Conservation (phyloP, 2,797 vertebrate genomes). For the Zenarchopterus dispar region DNA sequence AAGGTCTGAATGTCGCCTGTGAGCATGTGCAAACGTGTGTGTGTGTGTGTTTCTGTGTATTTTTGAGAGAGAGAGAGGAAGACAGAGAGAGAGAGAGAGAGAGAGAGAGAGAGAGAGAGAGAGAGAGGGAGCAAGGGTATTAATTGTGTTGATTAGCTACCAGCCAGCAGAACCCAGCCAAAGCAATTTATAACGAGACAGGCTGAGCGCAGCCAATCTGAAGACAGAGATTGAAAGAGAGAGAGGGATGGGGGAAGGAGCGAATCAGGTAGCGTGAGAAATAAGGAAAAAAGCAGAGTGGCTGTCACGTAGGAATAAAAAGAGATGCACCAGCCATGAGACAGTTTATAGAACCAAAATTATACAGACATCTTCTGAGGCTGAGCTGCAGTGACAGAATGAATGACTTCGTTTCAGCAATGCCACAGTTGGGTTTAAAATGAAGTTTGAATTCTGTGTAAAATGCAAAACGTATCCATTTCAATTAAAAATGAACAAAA, state of each 20-base stretch:
- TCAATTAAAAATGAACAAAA: too few relatives aligned
- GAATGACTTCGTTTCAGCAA: too few relatives aligned
- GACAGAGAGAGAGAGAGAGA: too few relatives aligned
- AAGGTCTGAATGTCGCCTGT: conserved; percentile 39
- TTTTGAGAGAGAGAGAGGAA: too few relatives aligned
- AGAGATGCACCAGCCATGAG: too few relatives aligned
- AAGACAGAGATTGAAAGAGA: conserved; percentile 19
- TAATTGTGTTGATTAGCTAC: conserved; percentile 59
- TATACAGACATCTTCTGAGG: not conserved
- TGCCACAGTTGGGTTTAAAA: too few relatives aligned
- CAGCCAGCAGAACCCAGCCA: conserved; percentile 65
- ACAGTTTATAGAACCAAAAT: not conserved
- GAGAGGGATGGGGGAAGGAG: conserved; percentile 19
- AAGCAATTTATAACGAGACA: conserved; percentile 77
- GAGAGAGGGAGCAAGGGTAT: conserved; percentile 51
- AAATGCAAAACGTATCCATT: too few relatives aligned
- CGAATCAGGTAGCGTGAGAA: conserved; percentile 24
- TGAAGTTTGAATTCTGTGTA: too few relatives aligned
- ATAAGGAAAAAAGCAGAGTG: conserved; percentile 41
- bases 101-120: conserved; percentile 16
- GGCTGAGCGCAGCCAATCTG: conserved; percentile 59
- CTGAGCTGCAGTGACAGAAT: not conserved
- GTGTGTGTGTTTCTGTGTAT: conserved; percentile 13
- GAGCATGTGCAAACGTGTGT: conserved; percentile 30
- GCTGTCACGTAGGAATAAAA: not conserved